A percentile compares a stretch with the other conserved stretches of the same genome.
Conservation (phyloP, 2,113 vertebrate genomes). For the Syngnathus floridae region DNA sequence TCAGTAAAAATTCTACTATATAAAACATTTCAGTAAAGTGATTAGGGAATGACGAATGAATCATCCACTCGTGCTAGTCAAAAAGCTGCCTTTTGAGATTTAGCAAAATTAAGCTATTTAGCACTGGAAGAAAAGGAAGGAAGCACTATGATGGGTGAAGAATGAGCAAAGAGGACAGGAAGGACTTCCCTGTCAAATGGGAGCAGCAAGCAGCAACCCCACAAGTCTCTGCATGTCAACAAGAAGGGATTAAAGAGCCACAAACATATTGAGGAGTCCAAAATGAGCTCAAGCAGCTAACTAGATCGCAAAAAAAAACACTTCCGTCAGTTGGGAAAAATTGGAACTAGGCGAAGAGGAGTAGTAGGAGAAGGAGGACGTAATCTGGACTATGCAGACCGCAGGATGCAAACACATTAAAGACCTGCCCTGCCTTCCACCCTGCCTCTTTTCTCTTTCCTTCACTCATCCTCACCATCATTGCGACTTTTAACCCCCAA, state of each 20-base stretch:
- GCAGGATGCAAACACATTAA: slow-evolving; percentile 55
- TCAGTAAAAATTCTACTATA: too few relatives aligned
- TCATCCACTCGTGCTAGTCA: not conserved
- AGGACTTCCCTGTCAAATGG: slow-evolving; percentile 57
- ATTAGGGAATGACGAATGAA: too few relatives aligned
- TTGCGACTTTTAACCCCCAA: slow-evolving; percentile 11
- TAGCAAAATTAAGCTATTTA: slow-evolving; percentile 32
- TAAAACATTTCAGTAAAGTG: too few relatives aligned
- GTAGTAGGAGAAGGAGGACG: slow-evolving; percentile 22
- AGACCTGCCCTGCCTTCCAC: slow-evolving; percentile 45
- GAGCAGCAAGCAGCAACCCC: slow-evolving; percentile 32
- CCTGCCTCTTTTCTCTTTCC: slow-evolving; percentile 53
- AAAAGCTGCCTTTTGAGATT: slow-evolving; percentile 8
- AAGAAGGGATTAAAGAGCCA: slow-evolving; percentile 60
- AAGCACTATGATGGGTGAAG: slow-evolving; percentile 43
- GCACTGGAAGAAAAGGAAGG: slow-evolving; percentile 25
- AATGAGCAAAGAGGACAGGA: slow-evolving; percentile 40
- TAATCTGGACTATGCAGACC: slow-evolving; percentile 68
- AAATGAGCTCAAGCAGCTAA: slow-evolving; percentile 64
- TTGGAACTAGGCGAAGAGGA: slow-evolving; percentile 57
- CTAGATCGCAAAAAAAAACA: slow-evolving; percentile 48
- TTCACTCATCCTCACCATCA: slow-evolving; percentile 42
- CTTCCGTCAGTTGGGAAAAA: slow-evolving; percentile 52
- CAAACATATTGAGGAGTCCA: slow-evolving; percentile 40
- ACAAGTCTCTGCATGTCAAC: slow-evolving; percentile 55